Evolutionary conservation across 2,888 invertebrate species (phyloP), one percentile per base, ranked within the genome.

Genomic region (Rhingia campestris): DNA sequence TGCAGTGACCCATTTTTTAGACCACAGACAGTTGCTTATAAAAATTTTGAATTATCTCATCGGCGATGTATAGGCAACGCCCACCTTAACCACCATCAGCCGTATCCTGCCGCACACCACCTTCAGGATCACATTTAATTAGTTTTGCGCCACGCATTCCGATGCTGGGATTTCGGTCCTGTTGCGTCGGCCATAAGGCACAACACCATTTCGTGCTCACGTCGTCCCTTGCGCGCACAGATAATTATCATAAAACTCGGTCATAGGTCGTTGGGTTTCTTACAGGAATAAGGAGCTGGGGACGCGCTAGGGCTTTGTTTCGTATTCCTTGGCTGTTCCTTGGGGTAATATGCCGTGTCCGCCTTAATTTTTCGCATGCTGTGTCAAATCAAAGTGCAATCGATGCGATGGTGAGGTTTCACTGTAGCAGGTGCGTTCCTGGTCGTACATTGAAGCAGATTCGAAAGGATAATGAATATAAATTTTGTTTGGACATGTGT

Each of bases 231-330:
- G 61, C 2, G 22, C 22, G 22, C 75, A 85, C 80, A 85, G 85
- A 85, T 85, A 85, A 85, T 85, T 85, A 85, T 85, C 85, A 81
- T 85, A 85, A 85, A 72, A 81, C 66, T 81, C 85, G 85, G 85
- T 85, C 85, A 85, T 75, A 85, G 85, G 85, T 85, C 81, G 85
- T 84, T 84, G 84, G 70, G 80, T 75, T 74, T 70, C 1, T 22
- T 22, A 22, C 22, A 22, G 22, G 22, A 22, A 22, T 49, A 7
- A 70, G 47, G 14, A 66, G 51, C 69, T 3, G 30, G 39, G 51
- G 9, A 41, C 56, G 47, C 12, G 37, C 37, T 32, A 32, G 10
- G 51, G 58, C 33, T 56, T 14, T 37, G 39, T 54, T n/a, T 6
- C 64, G 35, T 41, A 41, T 35, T 63, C 35, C 12, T 64, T 7